Evolutionary conservation across 2,888 invertebrate genomes (phyloP), one percentile per base, ranked within the genome.

Genomic region (Lumbricus terrestris): DNA sequence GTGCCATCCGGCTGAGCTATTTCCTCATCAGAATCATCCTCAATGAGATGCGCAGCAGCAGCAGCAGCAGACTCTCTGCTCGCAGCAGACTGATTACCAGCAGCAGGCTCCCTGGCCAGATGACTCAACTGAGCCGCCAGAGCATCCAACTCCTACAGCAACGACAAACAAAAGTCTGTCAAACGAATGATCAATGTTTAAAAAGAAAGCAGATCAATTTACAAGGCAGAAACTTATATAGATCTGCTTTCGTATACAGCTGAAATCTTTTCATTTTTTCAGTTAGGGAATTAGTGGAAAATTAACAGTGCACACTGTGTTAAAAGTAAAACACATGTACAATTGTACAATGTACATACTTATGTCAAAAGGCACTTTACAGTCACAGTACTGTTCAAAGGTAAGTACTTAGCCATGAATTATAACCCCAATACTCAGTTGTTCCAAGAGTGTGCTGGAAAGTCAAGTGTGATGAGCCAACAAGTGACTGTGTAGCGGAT

Each of bases 71-170:
- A 54, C 33, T 40, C 34, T 23, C 16, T 37, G 82, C 8, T 42
- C 38, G 40, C n/a, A 88, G 82, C 40, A 11, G n/a, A 82, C 40
- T 47, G 33, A 47, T 35, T 35, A 29, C 83, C 82, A 35, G n/a
- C 83, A n/a, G 37, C 35, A 47, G 89, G 69, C 33, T 90, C 91
- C 34, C 97, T 97, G 93, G 97, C 98, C 95, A 99, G 96, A 96
- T 98, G 97, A 96, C 97, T 98, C 95, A 99, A 96, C 95, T 99
- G 98, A 94, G 98, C 98, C 92, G 98, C 99, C 95, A 99, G 96
- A 95, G 97, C 97, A 96, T 99, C 99, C 96, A 99, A 96, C 96
- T 99, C 98, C 98, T 98, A 96, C 20, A 91, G 92, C n/a, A 83
- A 40, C 88, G 54, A 88, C 89, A 33, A 33, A 88, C 40, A 88